phyloP scores from a whole-genome alignment of 2,113 vertebrate species.

The Acrocephalus arundinaceus region DNA sequence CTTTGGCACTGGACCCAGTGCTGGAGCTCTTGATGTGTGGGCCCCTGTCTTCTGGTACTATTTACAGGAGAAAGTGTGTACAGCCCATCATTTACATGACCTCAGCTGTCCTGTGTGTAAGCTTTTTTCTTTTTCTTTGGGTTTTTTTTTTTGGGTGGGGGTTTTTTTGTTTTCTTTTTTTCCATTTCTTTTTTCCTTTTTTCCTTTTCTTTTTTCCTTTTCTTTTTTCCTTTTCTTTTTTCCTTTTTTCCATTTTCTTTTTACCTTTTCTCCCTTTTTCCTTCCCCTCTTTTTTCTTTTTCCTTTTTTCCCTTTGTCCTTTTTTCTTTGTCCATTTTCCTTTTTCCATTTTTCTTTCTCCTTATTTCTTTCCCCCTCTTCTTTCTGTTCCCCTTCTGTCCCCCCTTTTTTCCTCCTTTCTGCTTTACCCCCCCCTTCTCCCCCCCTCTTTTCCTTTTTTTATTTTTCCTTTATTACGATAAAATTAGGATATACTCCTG shows the following conservation, averaged over 20 bases:
- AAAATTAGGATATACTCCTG: neutral
- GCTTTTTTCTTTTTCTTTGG: rapidly evolving
- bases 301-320: too few relatives aligned
- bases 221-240: too few relatives aligned
- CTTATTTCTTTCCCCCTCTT: too few relatives aligned
- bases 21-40: neutral
- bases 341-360: too few relatives aligned
- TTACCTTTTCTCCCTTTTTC: rapidly evolving
- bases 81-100: neutral
- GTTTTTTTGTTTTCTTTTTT: rapidly evolving
- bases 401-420: too few relatives aligned
- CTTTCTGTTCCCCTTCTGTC: too few relatives aligned
- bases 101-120: neutral
- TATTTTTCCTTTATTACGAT: neutral
- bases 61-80: neutral
- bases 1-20: neutral
- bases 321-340: too few relatives aligned
- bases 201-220: too few relatives aligned
- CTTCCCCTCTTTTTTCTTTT: neutral
- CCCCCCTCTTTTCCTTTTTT: too few relatives aligned
- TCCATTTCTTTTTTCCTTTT: rapidly evolving
- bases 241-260: rapidly evolving
- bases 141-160: rapidly evolving
- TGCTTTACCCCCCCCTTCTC: too few relatives aligned
- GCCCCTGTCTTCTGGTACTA: neutral